phyloP scores from a whole-genome alignment of 2,797 vertebrate species.

The Periparus ater region DNA sequence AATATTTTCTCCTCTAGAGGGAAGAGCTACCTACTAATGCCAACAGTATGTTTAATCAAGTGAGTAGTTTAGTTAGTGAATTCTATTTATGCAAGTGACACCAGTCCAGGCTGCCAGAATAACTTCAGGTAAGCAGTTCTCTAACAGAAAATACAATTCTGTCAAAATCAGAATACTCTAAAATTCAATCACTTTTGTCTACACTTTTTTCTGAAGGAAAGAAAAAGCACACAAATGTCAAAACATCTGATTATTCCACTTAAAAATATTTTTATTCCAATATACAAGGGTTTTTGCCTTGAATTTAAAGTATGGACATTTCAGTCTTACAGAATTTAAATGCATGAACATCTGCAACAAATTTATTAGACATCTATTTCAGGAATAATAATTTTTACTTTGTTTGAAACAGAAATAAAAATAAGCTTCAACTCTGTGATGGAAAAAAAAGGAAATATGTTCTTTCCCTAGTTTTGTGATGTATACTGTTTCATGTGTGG shows the following conservation, averaged over 20 bases:
- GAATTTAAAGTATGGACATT: not conserved
- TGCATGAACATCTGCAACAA: not conserved
- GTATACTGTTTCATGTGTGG: not conserved
- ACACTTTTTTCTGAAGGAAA: not conserved
- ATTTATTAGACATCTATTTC: not conserved
- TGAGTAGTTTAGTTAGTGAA: not conserved
- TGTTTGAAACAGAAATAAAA: not conserved
- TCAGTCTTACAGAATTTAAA: not conserved
- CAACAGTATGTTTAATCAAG: not conserved
- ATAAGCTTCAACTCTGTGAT: not conserved
- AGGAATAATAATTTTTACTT: not conserved
- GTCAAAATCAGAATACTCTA: not conserved
- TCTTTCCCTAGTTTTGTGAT: not conserved
- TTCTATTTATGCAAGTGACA: not conserved
- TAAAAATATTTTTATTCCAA: not conserved
- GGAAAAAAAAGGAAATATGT: not conserved
- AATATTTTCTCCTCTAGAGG: not conserved
- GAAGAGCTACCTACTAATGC: not conserved
- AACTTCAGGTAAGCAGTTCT: not conserved
- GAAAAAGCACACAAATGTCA: not conserved
- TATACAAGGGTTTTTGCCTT: not conserved
- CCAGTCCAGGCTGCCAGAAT: not conserved
- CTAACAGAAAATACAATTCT: not conserved
- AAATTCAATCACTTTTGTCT: not conserved
- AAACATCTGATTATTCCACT: not conserved